Percentiles rank a stretch among this genome's conserved stretches.
These are phyloP conservation scores for Lampropteryx suffumata DNA, from an alignment of 2,888 invertebrate species.

Conservation along the genomic window DNA sequence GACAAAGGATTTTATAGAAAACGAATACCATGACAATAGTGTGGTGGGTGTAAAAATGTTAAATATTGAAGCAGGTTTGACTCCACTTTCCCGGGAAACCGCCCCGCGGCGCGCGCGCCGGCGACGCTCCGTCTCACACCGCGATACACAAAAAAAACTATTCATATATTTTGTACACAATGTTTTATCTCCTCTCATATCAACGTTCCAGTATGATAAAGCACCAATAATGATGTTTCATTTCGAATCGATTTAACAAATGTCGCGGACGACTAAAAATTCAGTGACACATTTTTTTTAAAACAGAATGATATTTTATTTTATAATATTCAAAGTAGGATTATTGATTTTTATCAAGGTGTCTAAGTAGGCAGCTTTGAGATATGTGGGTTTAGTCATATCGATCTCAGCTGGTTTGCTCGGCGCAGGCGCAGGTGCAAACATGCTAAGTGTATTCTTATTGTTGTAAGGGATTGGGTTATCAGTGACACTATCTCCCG, in stretches of 20 bases:
- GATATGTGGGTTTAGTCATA: slow-evolving; percentile 63
- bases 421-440: slow-evolving; percentile 79
- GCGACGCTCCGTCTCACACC: slow-evolving; percentile 77
- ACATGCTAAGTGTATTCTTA: slow-evolving; percentile 82
- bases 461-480: slow-evolving; percentile 81
- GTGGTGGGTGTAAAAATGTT: slow-evolving; percentile 75
- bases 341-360: slow-evolving; percentile 41
- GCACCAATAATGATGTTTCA: slow-evolving; percentile 82
- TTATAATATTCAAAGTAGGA: slow-evolving; percentile 28
- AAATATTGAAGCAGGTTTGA: slow-evolving; percentile 73
- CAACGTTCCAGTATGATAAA: slow-evolving; percentile 74
- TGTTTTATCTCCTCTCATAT: slow-evolving; percentile 72
- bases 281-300: slow-evolving; percentile 63
- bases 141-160: slow-evolving; percentile 70
- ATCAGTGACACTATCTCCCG: slow-evolving; percentile 81
- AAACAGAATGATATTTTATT: slow-evolving; percentile 37
- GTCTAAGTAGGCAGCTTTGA: slow-evolving; percentile 43
- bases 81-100: slow-evolving; percentile 75
- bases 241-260: slow-evolving; percentile 71
- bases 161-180: slow-evolving; percentile 42
- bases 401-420: slow-evolving; percentile 61
- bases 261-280: slow-evolving; percentile 55
- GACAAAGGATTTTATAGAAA: slow-evolving; percentile 72
- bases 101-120: slow-evolving; percentile 74
- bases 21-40: slow-evolving; percentile 64